Conservation (phyloP, 2,797 vertebrate genomes). For the Macroramphosus scolopax region DNA sequence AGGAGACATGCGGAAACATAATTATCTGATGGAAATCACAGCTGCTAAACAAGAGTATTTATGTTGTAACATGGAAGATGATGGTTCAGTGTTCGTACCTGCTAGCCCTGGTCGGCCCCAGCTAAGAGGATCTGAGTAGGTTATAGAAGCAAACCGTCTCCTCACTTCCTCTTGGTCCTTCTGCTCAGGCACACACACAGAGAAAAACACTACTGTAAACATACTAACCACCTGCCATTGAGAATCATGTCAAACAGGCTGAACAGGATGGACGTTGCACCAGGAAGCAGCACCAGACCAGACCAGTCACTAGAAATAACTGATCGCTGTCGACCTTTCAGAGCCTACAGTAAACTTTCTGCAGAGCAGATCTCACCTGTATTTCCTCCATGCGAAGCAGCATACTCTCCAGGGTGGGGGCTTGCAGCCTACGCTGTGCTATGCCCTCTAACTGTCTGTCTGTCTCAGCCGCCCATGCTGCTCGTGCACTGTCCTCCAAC, state of each 20-base stretch:
- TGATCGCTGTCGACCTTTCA: slow-evolving; percentile 39
- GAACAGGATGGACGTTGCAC: slow-evolving; percentile 13
- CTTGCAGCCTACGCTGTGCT: slow-evolving; percentile 52
- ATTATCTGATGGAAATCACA: slow-evolving; percentile 3
- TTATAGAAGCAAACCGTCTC: slow-evolving; percentile 81
- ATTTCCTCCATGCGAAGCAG: slow-evolving; percentile 95
- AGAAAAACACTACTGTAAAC: slow-evolving; percentile 13
- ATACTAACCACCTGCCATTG: slow-evolving; percentile 1
- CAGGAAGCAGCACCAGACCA: slow-evolving; percentile 24
- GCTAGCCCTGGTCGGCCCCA: slow-evolving; percentile 68
- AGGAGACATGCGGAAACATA: slow-evolving; percentile 28
- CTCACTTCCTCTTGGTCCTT: slow-evolving; percentile 87
- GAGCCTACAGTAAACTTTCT: not conserved
- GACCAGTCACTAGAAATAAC: slow-evolving; percentile 52
- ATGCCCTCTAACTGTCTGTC: slow-evolving; percentile 47
- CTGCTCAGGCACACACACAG: slow-evolving; percentile 67
- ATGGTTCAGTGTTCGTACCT: slow-evolving; percentile 43
- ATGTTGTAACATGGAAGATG: not conserved
- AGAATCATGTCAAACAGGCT: slow-evolving; percentile 1
- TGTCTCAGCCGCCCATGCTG: slow-evolving; percentile 56
- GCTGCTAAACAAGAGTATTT: not conserved
- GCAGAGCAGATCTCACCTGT: slow-evolving; percentile 79
- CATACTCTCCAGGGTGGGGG: slow-evolving; percentile 84
- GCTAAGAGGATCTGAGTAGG: slow-evolving; percentile 80
- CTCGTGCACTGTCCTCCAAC: slow-evolving; percentile 69